phyloP scores from a whole-genome alignment of 2,797 vertebrate species.

The Otus scops region DNA sequence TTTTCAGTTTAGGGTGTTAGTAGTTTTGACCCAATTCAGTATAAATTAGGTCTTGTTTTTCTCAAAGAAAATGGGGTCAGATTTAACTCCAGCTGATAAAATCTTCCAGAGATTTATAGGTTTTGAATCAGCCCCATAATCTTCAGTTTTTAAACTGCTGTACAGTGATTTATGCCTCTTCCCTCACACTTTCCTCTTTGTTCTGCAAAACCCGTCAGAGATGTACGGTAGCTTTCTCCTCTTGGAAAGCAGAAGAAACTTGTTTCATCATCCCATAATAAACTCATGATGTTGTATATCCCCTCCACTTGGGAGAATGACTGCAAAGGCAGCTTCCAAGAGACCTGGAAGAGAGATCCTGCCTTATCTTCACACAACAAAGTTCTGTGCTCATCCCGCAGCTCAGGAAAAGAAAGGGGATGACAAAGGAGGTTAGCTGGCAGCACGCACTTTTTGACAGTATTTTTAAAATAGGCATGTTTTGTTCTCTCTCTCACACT shows the following conservation, averaged over 20 bases:
- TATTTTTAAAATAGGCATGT: background rate
- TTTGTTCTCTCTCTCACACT: background rate
- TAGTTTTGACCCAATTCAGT: background rate
- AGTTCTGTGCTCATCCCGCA: too few species aligned
- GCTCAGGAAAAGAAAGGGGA: background rate
- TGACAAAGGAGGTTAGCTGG: background rate
- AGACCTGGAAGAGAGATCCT: background rate
- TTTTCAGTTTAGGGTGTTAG: background rate
- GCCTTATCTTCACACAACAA: background rate
- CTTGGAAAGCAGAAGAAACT: background rate
- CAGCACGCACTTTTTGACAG: background rate
- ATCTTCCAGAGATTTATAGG: background rate
- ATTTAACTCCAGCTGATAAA: background rate
- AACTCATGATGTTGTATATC: background rate
- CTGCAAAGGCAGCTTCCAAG: background rate
- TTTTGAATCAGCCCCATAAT: background rate
- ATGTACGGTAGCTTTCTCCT: background rate
- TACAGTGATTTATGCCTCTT: background rate
- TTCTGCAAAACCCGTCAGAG: background rate
- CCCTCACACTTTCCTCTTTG: background rate
- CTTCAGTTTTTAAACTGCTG: background rate
- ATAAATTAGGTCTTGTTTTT: background rate
- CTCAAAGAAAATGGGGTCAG: background rate
- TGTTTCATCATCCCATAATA: background rate
- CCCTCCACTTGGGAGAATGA: accelerated